Evolutionary conservation across 1,140 invertebrate species (phyloP).

Genomic region (Cydia fagiglandana): DNA sequence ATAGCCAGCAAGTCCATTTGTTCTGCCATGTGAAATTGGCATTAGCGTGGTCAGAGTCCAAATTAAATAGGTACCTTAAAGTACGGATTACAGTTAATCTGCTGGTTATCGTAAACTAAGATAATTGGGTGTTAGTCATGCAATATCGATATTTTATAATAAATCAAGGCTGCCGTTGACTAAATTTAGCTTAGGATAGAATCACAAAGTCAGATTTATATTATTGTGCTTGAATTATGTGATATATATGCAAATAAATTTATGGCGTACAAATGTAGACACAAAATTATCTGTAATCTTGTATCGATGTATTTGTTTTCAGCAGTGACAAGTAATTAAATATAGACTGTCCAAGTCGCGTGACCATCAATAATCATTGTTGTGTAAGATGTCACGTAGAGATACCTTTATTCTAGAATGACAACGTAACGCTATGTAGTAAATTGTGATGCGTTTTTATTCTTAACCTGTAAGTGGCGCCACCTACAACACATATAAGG

Average conservation of each 20-base stretch:
- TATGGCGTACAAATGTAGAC: slow-evolving; percentile 29
- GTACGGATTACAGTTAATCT: not conserved
- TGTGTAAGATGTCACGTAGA: not conserved
- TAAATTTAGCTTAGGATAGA: slow-evolving; percentile 42
- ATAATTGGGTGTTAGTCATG: slow-evolving; percentile 39
- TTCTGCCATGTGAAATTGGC: no score
- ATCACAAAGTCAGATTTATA: slow-evolving; percentile 34
- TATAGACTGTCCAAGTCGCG: not conserved
- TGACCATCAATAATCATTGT: not conserved
- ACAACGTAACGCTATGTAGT: no score
- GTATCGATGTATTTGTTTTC: not conserved
- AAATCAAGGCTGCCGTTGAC: slow-evolving; percentile 51
- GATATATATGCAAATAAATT: slow-evolving; percentile 23
- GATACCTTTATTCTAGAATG: not conserved
- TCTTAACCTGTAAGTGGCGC: not conserved
- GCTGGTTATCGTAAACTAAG: slow-evolving; percentile 2
- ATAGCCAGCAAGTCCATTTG: no score
- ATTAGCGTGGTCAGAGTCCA: not conserved
- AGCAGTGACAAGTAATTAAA: not conserved
- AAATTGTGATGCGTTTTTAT: not conserved
- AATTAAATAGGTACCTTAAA: not conserved
- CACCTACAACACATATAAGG: not conserved
- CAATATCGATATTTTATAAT: slow-evolving; percentile 39
- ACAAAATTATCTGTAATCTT: slow-evolving; percentile 10
- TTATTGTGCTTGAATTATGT: slow-evolving; percentile 34